Base-by-base conservation (phyloP, 2,113 vertebrate species). In the Hemibagrus wyckioides region DNA sequence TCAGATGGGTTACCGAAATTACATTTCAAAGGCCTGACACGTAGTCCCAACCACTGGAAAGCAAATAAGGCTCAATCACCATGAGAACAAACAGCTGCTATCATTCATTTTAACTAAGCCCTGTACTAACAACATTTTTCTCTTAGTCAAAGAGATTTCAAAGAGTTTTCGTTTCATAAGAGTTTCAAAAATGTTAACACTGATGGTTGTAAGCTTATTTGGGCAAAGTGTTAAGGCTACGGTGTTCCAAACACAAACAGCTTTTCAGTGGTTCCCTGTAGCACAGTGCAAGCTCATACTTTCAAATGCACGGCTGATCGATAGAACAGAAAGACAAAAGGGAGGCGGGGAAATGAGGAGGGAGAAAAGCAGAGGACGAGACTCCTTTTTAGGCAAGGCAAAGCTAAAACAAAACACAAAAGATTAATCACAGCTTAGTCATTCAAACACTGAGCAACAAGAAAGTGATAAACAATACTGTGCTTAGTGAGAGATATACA, bases 161-260 rank as follows among this genome's bases (percentile, higher is more conserved):
- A 84, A 80, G 86, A 65, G 52, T 88, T 90, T 86, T 71, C 25
- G 75, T 81, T 88, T 88, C 82, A 84, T 33, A 59, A 39, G 28
- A 84, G 75, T 30, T 86, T 84, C 28, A 48, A 85, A 75, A 73
- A 65, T 76, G 52, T 83, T 73, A 75, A 90, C 71, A 41, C 65
- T 84, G 67, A 84, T 79, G 39, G 36, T 30, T 85, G 85, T 85
- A 44, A 67, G 23, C 61, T 90, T 69, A 59, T 83, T 82, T 61
- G 85, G 36, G 71, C 44, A 75, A 73, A 67, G 73, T n/a, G n/a
- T 85, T 52, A 82, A 87, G 41, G 79, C 44, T 41, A 82, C 23
- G 28, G 52, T 36, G 71, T 48, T 4, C 52, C 48, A 21, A n/a
- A 86, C 54, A 85, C 84, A n/a, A 54, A 59, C 30, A 28, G 56